Conservation (phyloP, 2,113 vertebrate species). For the Sebastes schlegelii region DNA sequence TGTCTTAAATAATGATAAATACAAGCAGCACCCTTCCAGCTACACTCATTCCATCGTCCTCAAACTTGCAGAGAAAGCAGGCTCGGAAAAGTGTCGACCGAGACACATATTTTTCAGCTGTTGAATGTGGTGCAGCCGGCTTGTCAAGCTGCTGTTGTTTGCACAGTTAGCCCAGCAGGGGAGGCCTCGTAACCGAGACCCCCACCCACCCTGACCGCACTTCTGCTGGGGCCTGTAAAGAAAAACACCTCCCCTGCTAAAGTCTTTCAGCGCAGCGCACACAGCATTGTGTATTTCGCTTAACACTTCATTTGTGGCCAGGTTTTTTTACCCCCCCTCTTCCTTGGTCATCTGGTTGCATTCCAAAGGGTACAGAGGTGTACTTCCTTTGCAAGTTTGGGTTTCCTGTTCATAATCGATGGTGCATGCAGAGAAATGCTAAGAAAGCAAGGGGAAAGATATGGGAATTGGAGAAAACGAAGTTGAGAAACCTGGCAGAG, state of each 20-base stretch:
- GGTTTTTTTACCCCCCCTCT: constrained; percentile 28
- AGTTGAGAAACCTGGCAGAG: not conserved
- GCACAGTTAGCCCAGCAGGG: constrained; percentile 66
- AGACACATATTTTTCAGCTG: constrained; percentile 53
- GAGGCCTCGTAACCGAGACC: constrained; percentile 56
- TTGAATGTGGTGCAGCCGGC: constrained; percentile 42
- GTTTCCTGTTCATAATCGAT: constrained; percentile 72
- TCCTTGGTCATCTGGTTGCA: constrained; percentile 74
- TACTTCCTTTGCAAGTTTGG: constrained; percentile 70
- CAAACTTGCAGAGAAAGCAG: constrained; percentile 31
- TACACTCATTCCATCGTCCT: not conserved
- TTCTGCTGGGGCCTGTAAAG: constrained; percentile 66
- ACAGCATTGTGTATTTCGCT: constrained; percentile 81
- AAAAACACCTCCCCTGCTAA: constrained; percentile 71
- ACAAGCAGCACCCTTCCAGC: constrained; percentile 1
- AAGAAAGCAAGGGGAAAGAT: constrained; percentile 26
- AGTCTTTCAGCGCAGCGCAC: constrained; percentile 69
- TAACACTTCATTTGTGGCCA: constrained; percentile 81
- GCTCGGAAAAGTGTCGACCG: constrained; percentile 20
- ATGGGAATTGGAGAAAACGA: constrained; percentile 37
- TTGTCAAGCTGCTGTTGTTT: constrained; percentile 73
- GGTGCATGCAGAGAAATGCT: constrained; percentile 51
- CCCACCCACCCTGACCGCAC: constrained; percentile 57
- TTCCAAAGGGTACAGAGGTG: constrained; percentile 66
- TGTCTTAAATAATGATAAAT: constrained; percentile 23